phyloP scores from a whole-genome alignment of 1,140 invertebrate genomes.

The Ips nitidus region DNA sequence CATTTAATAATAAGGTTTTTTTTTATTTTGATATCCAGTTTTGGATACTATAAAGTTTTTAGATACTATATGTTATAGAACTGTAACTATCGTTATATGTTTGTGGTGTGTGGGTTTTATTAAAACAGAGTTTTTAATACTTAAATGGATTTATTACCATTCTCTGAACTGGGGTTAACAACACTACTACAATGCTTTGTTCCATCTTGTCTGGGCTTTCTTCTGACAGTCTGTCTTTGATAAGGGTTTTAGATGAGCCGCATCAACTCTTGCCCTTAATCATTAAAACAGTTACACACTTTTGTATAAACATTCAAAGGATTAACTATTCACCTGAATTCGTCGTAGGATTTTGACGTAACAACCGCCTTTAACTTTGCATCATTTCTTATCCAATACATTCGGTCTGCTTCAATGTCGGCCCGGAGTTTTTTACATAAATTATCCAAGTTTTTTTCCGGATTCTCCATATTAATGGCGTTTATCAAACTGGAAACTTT shows the following conservation, averaged over 20 bases:
- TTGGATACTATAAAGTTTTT: no score
- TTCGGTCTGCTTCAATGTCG: slow-evolving; percentile 54
- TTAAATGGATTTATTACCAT: no score
- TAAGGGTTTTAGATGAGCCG: slow-evolving; percentile 54
- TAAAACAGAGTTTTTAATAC: no score
- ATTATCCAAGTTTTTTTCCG: slow-evolving; percentile 40
- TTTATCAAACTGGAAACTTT: no score
- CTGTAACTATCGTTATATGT: no score
- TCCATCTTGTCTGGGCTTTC: slow-evolving; percentile 39
- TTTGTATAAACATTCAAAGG: slow-evolving; percentile 35
- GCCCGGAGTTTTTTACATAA: slow-evolving; percentile 53
- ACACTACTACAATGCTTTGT: slow-evolving; percentile 19
- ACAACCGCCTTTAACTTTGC: slow-evolving; percentile 62
- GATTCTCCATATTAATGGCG: not conserved
- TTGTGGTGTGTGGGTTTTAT: no score
- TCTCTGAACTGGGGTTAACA: no score
- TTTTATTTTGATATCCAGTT: no score
- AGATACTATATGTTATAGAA: no score
- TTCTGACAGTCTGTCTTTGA: slow-evolving; percentile 46
- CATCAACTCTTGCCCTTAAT: slow-evolving; percentile 54
- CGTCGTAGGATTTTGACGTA: slow-evolving; percentile 60
- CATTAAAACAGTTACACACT: not conserved
- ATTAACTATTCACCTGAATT: slow-evolving; percentile 56
- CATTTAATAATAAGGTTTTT: no score
- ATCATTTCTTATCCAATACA: slow-evolving; percentile 61